These are phyloP conservation scores for Zygothrica quintamaculata DNA, from an alignment of 2,888 invertebrate genomes.

Conservation along the genomic window DNA sequence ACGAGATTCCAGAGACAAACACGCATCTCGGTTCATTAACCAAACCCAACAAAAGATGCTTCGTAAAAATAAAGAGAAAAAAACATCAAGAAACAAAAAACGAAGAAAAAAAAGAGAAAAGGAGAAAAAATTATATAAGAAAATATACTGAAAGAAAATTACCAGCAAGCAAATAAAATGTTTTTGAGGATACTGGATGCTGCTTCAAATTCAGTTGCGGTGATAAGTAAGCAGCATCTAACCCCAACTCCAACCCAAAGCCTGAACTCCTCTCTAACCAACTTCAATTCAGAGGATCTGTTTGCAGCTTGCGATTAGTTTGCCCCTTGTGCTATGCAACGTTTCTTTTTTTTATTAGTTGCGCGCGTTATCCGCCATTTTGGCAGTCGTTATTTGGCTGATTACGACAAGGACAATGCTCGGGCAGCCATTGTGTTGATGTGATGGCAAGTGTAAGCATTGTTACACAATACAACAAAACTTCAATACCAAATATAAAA, in stretches of 20 bases:
- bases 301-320: slow-evolving; percentile 62
- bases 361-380: slow-evolving; percentile 71
- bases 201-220: slow-evolving; percentile 54
- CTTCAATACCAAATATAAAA: not conserved
- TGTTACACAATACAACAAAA: slow-evolving; percentile 27
- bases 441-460: slow-evolving; percentile 11
- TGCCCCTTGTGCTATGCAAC: slow-evolving; percentile 58
- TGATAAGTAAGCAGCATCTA: slow-evolving; percentile 51
- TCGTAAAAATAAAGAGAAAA: slow-evolving; percentile 19
- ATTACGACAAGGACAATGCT: slow-evolving; percentile 71
- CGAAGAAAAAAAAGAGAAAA: slow-evolving; percentile 13
- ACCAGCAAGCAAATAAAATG: slow-evolving; percentile 77
- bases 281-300: too few species aligned
- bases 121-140: slow-evolving; percentile 11
- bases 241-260: slow-evolving; percentile 3
- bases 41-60: slow-evolving; percentile 66
- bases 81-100: slow-evolving; percentile 3
- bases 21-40: slow-evolving; percentile 78
- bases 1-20: slow-evolving; percentile 72
- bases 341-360: slow-evolving; percentile 76
- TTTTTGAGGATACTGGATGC: slow-evolving; percentile 72
- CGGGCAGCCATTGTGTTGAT: slow-evolving; percentile 21
- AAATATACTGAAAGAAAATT: slow-evolving; percentile 64
- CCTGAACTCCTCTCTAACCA: too few species aligned
- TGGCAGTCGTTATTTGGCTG: slow-evolving; percentile 74